Base-by-base conservation (phyloP, 2,797 vertebrate genomes). In the Danio aesculapii region DNA sequence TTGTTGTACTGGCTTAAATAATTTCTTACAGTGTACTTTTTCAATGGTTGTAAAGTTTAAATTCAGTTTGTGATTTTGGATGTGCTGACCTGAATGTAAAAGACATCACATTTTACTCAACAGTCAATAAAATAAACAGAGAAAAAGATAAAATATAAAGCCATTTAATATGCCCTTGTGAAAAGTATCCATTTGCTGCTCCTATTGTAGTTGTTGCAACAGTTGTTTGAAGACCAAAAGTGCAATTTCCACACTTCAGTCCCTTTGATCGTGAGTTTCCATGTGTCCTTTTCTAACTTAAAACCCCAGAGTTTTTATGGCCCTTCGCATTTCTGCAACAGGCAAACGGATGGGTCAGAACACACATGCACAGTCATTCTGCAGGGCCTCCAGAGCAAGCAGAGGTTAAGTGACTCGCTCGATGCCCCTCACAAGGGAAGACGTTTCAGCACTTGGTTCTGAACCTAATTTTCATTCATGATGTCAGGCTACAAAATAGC, bases 401-500 rank as follows among this genome's bases (percentile, higher is more conserved):
- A 41, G 46, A 75, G 46, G 46, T 62, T 62, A 75, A 50, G 46
- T 41, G 72, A 21, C 44, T 47, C 62, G 46, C 8, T 62, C 6
- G 6, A n/a, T 11, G 21, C 21, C 58, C 16, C 58, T 6, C 6
- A n/a, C 21, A 30, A 12, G 16, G 46, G 46, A 6, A 75, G 57
- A 52, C 9, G 21, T 16, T 50, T 41, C 58, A 62, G 58, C 10
- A 75, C 21, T 13, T n/a, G 30, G 30, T 30, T 62, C 41, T 50
- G 46, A 50, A 50, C 58, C 58, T 21, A 61, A 44, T 75, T 62
- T 61, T 61, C 46, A 75, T 75, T 75, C 10, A n/a, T 41, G 21
- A 50, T 50, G 44, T 30, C 30, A 75, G 62, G 58, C 19, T 49
- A 55, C 68, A 14, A 70, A 53, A 70, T 21, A 70, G 30, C 50